Evolutionary conservation across 2,888 invertebrate genomes (phyloP), one percentile per base, ranked within the genome.

Genomic region (Archaeoteleia sp.): DNA sequence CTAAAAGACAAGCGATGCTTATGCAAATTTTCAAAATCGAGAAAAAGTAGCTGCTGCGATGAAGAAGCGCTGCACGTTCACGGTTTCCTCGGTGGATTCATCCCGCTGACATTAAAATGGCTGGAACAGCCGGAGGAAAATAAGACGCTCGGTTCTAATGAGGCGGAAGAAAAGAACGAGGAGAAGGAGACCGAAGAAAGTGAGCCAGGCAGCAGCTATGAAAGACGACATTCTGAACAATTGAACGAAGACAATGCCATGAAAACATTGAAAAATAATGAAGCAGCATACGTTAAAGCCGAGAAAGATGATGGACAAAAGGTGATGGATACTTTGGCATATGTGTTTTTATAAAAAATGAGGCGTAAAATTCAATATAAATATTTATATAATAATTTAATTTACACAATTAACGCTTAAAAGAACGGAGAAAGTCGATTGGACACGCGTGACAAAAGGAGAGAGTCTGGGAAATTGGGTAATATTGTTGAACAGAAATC

Each of bases 51-150:
- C 4, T 78, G 76, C 17, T 78, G 80, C 48, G 62, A 71, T 1
- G 74, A 73, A 37, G 72, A 68, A 9, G 32, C 17, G 5, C 70
- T 71, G 2, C 79, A 80, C 55, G 43, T 78, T 23, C 79, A 79
- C 9, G 76, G 77, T 5, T 46, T 49, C 1, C 48, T 80, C 10
- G 75, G 79, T 9, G 80, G 78, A 6, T 12, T 25, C 12, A 39
- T 61, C 0, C 54, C 62, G 42, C 67, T 73, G 10, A 76, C 74
- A 1, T 20, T 74, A 53, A 74, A 70, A n/a, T 34, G 71, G 29
- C 9, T 66, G 7, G 40, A 40, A 10, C 29, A 69, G 29, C 9
- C 65, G 7, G 40, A 23, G 9, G 10, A 10, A 23, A 40, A 23
- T 40, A 10, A 23, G 20, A 40, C 15, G 25, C 40, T 10, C 10